phyloP scores from a whole-genome alignment of 2,888 invertebrate species.

The Anaspis maculata region DNA sequence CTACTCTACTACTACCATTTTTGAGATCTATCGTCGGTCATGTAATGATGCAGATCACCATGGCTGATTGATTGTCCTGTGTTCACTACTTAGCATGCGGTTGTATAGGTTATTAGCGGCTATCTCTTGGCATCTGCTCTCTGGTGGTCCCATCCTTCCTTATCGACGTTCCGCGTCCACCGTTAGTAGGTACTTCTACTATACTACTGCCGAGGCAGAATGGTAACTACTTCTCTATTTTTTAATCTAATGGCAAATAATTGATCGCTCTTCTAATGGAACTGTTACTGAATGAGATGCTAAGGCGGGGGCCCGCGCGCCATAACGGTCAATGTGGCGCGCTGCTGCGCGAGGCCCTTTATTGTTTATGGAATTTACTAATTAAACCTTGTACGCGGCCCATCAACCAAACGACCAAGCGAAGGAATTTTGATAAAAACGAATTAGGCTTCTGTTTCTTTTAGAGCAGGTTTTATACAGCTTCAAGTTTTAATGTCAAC shows the following conservation, averaged over 20 bases:
- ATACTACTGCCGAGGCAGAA: too few relatives aligned
- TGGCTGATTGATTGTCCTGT: conserved; percentile 35
- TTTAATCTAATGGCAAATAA: conserved; percentile 18
- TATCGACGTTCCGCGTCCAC: conserved; percentile 10
- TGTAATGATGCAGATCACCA: conserved; percentile 21
- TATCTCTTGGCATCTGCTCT: conserved; percentile 35
- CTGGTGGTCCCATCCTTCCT: conserved; percentile 35
- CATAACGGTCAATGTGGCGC: conserved; percentile 11
- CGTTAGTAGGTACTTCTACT: too few relatives aligned
- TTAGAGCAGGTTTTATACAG: too few relatives aligned
- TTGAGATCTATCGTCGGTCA: conserved; percentile 19
- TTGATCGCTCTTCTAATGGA: conserved; percentile 19
- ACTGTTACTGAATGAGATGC: conserved; percentile 15
- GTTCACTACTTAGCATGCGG: conserved; percentile 36
- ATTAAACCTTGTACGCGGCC: too few relatives aligned
- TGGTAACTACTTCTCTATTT: conserved; percentile 12
- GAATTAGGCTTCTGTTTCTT: too few relatives aligned
- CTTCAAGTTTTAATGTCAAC: too few relatives aligned
- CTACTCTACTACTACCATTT: too few relatives aligned
- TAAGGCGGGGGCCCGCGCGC: conserved; percentile 8
- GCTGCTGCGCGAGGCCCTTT: conserved; percentile 1
- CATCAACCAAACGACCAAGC: too few relatives aligned
- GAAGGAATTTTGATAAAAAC: too few relatives aligned
- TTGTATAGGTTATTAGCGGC: conserved; percentile 38
- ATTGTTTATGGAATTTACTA: conserved; percentile 9